A percentile compares a stretch with the other conserved stretches of the same genome.
Conservation (phyloP, 2,888 invertebrate species). For the Aphodius granarius region DNA sequence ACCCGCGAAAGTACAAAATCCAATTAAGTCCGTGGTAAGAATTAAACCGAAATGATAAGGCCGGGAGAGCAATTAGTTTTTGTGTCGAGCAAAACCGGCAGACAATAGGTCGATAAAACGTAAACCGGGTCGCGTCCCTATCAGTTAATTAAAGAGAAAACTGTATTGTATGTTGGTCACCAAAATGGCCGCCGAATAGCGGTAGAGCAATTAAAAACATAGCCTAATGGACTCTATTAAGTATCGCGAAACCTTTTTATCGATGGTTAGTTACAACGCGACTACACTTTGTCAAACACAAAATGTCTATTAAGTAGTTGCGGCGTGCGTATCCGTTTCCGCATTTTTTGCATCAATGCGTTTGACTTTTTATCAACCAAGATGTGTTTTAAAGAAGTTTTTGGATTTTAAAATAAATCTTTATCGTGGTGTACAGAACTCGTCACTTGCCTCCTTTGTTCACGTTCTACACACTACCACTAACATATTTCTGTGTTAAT, state of each 20-base stretch:
- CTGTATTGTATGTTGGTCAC: background rate
- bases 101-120: background rate
- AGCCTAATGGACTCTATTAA: background rate
- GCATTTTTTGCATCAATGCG: slow-evolving; percentile 7
- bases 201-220: background rate
- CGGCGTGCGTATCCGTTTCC: slow-evolving; percentile 12
- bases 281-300: slow-evolving; percentile 17
- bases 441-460: too few relatives aligned
- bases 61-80: background rate
- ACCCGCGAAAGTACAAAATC: background rate
- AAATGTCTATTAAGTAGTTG: slow-evolving; percentile 19
- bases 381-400: too few relatives aligned
- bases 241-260: slow-evolving; percentile 5
- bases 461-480: too few relatives aligned
- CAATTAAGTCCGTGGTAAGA: background rate
- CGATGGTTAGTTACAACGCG: slow-evolving; percentile 5
- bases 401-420: too few relatives aligned
- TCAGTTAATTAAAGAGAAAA: background rate
- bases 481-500: too few relatives aligned
- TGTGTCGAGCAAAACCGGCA: background rate
- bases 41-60: background rate
- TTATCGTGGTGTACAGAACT: too few relatives aligned
- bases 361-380: too few relatives aligned
- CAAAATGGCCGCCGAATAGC: background rate
- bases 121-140: background rate